phyloP scores from a whole-genome alignment of 2,113 vertebrate species.

The Barbus barbus region DNA sequence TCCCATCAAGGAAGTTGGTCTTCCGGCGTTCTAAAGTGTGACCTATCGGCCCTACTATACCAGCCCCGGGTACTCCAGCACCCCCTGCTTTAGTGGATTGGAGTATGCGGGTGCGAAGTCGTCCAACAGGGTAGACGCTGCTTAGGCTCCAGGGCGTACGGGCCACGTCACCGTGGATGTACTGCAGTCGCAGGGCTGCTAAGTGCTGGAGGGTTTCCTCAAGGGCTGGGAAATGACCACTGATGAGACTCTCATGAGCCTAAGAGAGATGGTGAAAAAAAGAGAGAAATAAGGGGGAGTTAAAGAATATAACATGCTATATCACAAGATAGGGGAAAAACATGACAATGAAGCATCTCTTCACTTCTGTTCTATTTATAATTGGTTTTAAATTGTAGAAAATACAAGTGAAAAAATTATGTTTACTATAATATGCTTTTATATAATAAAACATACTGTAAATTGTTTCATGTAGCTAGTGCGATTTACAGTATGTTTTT shows the following conservation, averaged over 20 bases:
- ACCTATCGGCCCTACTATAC: slow-evolving; percentile 58
- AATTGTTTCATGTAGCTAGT: too few relatives aligned
- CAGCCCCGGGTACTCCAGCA: slow-evolving; percentile 61
- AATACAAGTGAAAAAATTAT: too few relatives aligned
- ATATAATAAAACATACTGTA: too few relatives aligned
- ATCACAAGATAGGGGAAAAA: not conserved
- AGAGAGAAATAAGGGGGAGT: too few relatives aligned
- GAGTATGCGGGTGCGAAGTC: slow-evolving; percentile 85
- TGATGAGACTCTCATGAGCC: slow-evolving; percentile 91
- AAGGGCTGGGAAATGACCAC: slow-evolving; percentile 87
- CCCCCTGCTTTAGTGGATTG: slow-evolving; percentile 85
- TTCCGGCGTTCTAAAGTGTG: slow-evolving; percentile 80
- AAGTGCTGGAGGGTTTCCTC: slow-evolving; percentile 90
- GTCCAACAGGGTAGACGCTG: slow-evolving; percentile 83
- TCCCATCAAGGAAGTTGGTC: slow-evolving; percentile 89
- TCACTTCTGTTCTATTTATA: not conserved
- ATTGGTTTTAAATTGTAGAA: too few relatives aligned
- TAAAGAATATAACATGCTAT: too few relatives aligned
- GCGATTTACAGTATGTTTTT: too few relatives aligned
- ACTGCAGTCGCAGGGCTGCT: slow-evolving; percentile 86
- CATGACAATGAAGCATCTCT: not conserved
- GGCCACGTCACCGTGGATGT: slow-evolving; percentile 85
- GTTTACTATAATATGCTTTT: too few relatives aligned
- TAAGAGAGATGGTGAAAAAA: slow-evolving; percentile 55
- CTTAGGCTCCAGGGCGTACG: slow-evolving; percentile 85